Conservation (phyloP, 2,888 invertebrate species). For the Agonopterix subpropinquella region DNA sequence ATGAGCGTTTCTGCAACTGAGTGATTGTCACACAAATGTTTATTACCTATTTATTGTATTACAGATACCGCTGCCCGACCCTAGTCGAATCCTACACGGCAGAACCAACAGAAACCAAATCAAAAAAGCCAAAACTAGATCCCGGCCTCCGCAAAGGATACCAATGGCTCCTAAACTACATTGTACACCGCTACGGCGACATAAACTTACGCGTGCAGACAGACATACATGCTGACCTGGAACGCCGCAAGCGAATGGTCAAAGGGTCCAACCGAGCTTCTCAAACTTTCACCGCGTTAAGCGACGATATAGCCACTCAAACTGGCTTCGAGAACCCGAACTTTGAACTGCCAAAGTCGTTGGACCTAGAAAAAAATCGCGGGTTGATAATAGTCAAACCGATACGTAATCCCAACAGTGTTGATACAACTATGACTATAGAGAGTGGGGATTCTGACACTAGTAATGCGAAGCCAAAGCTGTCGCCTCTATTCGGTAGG, state of each 20-base stretch:
- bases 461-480: slow-evolving; percentile 45
- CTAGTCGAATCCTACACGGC: slow-evolving; percentile 85
- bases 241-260: slow-evolving; percentile 59
- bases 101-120: slow-evolving; percentile 23
- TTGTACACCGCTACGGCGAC: slow-evolving; percentile 79
- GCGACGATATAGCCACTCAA: slow-evolving; percentile 59
- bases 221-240: slow-evolving; percentile 73
- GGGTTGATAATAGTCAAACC: slow-evolving; percentile 62
- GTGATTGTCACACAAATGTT: too few species aligned
- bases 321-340: slow-evolving; percentile 70
- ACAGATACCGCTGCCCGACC: slow-evolving; percentile 84
- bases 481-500: slow-evolving; percentile 62
- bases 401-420: slow-evolving; percentile 37
- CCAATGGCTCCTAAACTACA: slow-evolving; percentile 81
- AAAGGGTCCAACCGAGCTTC: slow-evolving; percentile 49
- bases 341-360: slow-evolving; percentile 34
- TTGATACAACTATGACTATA: slow-evolving; percentile 59
- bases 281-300: slow-evolving; percentile 42
- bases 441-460: slow-evolving; percentile 54
- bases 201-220: slow-evolving; percentile 80
- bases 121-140: slow-evolving; percentile 75
- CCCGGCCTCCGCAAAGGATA: slow-evolving; percentile 81
- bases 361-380: slow-evolving; percentile 24
- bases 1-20: too few species aligned
- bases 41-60: too few species aligned